Evolutionary conservation across 2,888 invertebrate genomes (phyloP).

Genomic region (Leistus spinibarbis): DNA sequence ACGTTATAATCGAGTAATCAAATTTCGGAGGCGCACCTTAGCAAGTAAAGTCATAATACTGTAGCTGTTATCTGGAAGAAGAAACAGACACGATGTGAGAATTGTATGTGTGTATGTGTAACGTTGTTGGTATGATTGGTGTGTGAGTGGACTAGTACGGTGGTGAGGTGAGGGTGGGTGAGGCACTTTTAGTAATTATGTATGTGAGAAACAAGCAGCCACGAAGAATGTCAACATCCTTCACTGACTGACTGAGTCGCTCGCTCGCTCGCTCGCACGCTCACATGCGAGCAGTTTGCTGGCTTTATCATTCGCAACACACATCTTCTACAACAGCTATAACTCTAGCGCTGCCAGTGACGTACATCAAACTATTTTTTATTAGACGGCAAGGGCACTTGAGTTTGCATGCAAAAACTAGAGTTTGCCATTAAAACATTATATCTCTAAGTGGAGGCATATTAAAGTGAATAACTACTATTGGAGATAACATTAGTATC

Average conservation of each 20-base stretch:
- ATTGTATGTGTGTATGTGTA: not conserved
- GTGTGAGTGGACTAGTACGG: not conserved
- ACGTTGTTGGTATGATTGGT: not conserved
- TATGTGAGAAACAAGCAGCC: conserved; percentile 33
- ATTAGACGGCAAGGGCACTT: not conserved
- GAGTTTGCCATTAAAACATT: no score
- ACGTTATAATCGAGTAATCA: not conserved
- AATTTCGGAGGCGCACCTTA: not conserved
- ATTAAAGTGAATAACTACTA: no score
- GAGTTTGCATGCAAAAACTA: not conserved
- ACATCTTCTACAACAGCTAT: not conserved
- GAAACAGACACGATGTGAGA: not conserved
- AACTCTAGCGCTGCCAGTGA: not conserved
- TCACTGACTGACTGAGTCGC: no score
- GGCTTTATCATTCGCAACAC: conserved; percentile 35
- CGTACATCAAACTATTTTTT: not conserved
- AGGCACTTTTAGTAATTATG: conserved; percentile 23
- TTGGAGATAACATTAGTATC: no score
- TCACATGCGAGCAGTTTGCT: conserved; percentile 14
- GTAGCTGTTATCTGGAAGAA: not conserved
- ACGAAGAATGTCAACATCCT: conserved; percentile 36
- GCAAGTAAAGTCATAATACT: not conserved
- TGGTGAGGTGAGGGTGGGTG: not conserved
- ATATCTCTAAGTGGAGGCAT: no score
- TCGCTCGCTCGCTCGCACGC: no score